Base-by-base conservation (phyloP, 1,140 invertebrate genomes). In the Drosophila varians region DNA sequence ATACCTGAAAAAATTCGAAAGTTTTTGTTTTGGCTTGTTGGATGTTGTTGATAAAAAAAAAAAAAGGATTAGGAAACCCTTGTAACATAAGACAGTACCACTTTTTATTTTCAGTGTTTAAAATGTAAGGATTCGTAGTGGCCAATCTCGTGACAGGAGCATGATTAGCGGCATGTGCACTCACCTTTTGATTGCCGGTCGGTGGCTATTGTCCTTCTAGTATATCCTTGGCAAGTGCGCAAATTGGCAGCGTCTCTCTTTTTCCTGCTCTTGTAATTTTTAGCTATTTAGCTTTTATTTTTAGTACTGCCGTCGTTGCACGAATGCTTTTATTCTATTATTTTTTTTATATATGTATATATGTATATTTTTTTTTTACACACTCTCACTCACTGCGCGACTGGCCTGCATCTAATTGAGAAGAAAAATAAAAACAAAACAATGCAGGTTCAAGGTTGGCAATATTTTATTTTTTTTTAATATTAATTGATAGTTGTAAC, bases 141-240 rank as follows among this genome's bases (percentile, higher is more conserved):
- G 11, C 26, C 31, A 26, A 56, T 19, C 54, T 28, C 38, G 54
- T 62, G 53, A 21, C 31, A 40, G 52, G 38, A 36, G 55, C 51
- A 46, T 73, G 74, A 49, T 40, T 1, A 6, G 2, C 31, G 31
- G 47, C 12, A 11, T 31, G n/a, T n/a, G 12, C 19, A 45, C 47
- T 21, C 26, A 68, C 64, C 62, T 66, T 9, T 49, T 23, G 19
- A 21, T 3, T 16, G 19, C 7, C n/a, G 5, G 12, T 11, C 5
- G 26, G n/a, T 26, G 12, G 48, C 46, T 14, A 12, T 36, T n/a
- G 14, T 38, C 21, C 38, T 21, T 64, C 47, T 66, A 68, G 47
- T 65, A 53, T 66, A 19, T 51, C 56, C 26, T 78, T 79, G 77
- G 77, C 77, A 73, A 76, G 38, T 49, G 23, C 52, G 25, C 79